Evolutionary conservation across 2,888 invertebrate species (phyloP), one percentile per base, ranked within the genome.

Genomic region (Monoplex corrugatus): DNA sequence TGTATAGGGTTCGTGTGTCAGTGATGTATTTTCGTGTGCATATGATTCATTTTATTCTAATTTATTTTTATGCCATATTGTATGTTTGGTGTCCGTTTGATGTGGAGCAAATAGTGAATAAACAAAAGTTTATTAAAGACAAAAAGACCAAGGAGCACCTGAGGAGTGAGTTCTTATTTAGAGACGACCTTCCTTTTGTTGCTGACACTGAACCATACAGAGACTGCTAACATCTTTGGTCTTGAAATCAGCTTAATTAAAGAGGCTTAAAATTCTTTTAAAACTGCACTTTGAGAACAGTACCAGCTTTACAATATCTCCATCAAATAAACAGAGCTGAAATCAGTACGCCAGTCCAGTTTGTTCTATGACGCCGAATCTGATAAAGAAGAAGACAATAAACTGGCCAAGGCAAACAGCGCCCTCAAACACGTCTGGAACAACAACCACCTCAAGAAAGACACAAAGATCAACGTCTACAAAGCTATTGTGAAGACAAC

Each of bases 341-440:
- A 82, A 44, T 23, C 82, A 82, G 44, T 82, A 19, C 44, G 44
- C 28, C 82, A 44, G 45, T 44, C 2, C 32, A 82, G n/a, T n/a
- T 82, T 44, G 44, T 8, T 82, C 32, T 83, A 38, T 10, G 44
- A 83, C 45, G 13, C 84, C 84, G 43, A 38, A 28, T 28, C 43
- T 43, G 43, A 83, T 43, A 43, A 38, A 45, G 86, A 45, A 82
- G 40, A 87, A 1, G 50, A 87, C 45, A 44, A 23, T 63, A 86
- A 82, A 50, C 28, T 82, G 50, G 13, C 43, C 43, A 89, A 89
- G 43, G 80, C 40, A 68, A 40, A 86, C 57, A 78, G 72, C 6
- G 32, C 89, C 23, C n/a, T 80, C 57, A 35, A n/a, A 23, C 57
- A 82, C 16, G 78, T 87, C 68, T 63, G 78, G 43, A 82, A 87